Evolutionary conservation across 2,113 vertebrate genomes (phyloP).

Genomic region (Corythaixoides concolor): DNA sequence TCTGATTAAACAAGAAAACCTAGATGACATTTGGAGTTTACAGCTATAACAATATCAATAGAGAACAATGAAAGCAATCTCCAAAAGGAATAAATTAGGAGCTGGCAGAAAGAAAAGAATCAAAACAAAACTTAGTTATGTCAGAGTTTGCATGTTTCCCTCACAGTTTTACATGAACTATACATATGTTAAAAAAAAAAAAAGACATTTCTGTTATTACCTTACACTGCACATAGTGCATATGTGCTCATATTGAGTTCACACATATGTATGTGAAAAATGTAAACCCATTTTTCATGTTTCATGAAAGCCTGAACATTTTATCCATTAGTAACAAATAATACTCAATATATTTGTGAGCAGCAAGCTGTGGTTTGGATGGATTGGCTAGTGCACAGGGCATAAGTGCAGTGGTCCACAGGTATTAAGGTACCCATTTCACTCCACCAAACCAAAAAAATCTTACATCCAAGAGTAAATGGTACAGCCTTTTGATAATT

Average conservation of each 20-base stretch:
- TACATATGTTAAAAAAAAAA: neutral
- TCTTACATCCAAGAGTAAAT: neutral
- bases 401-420: neutral
- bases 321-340: neutral
- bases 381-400: neutral
- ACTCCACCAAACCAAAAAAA: neutral
- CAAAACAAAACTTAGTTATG: neutral
- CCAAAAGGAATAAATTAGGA: conserved; percentile 44
- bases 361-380: neutral
- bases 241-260: neutral
- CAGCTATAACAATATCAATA: neutral
- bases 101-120: neutral
- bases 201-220: neutral
- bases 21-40: conserved; percentile 14
- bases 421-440: neutral
- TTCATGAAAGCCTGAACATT: neutral
- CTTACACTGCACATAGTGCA: neutral
- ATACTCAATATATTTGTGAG: neutral
- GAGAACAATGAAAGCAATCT: neutral
- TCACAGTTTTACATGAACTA: conserved; percentile 13
- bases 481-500: neutral
- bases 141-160: neutral
- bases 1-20: conserved; percentile 25
- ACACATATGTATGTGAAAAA: neutral
- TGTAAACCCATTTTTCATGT: neutral